Evolutionary conservation across 2,888 invertebrate genomes (phyloP).

Genomic region (Sinelater perroti): DNA sequence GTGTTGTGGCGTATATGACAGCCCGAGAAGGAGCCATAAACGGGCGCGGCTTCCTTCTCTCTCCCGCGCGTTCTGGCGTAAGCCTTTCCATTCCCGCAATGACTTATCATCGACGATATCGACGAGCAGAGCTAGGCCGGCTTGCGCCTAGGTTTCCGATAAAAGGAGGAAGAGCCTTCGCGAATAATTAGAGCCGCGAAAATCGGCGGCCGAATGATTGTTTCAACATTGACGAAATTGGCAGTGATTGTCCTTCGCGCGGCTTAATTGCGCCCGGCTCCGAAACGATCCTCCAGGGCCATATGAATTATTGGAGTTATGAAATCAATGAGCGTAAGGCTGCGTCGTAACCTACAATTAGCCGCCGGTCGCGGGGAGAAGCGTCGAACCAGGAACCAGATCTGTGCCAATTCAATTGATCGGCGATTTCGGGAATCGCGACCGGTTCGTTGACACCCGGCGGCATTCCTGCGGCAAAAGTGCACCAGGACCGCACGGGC

Average conservation of each 20-base stretch:
- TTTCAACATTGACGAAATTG: slow-evolving; percentile 34
- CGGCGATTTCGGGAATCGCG: slow-evolving; percentile 34
- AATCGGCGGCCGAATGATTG: too few species aligned
- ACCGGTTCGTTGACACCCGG: slow-evolving; percentile 32
- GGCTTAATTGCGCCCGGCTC: slow-evolving; percentile 22
- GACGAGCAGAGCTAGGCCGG: too few species aligned
- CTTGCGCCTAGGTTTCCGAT: too few species aligned
- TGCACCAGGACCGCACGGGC: slow-evolving; percentile 21
- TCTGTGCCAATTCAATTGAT: slow-evolving; percentile 37
- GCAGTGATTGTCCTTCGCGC: slow-evolving; percentile 14
- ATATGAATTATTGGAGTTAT: slow-evolving; percentile 36
- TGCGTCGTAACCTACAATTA: slow-evolving; percentile 35
- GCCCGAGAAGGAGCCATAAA: too few species aligned
- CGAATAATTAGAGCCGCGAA: too few species aligned
- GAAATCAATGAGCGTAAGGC: slow-evolving; percentile 38
- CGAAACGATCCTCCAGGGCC: slow-evolving; percentile 31
- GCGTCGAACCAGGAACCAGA: slow-evolving; percentile 36
- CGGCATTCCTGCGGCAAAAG: slow-evolving; percentile 17
- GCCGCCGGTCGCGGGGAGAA: slow-evolving; percentile 21
- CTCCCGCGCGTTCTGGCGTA: too few species aligned
- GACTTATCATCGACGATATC: too few species aligned
- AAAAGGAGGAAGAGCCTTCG: too few species aligned
- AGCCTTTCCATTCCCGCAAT: too few species aligned
- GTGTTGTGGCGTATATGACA: too few species aligned
- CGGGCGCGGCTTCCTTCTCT: too few species aligned